These are phyloP conservation scores for Metopolophium dirhodum DNA, from an alignment of 1,140 invertebrate genomes.

Conservation along the genomic window DNA sequence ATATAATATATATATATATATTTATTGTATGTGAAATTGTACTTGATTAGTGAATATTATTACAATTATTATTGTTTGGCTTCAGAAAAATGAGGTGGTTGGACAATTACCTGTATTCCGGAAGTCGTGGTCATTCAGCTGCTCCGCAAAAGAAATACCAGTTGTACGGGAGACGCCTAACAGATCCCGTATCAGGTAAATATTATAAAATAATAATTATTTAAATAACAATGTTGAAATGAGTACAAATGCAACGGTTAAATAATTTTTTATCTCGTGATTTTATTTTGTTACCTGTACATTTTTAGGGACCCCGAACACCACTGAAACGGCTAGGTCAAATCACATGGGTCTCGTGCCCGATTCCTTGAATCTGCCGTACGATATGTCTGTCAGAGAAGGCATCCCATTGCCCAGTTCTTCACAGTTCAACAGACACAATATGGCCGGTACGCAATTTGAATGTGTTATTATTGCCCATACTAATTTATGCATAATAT, in stretches of 20 bases:
- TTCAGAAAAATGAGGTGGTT: constrained; percentile 66
- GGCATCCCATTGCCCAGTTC: background rate
- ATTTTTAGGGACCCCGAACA: background rate
- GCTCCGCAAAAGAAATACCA: constrained; percentile 92
- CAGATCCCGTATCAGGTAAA: constrained; percentile 61
- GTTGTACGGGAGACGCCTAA: constrained; percentile 85
- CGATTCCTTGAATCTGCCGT: constrained; percentile 63
- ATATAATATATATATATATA: too few species aligned
- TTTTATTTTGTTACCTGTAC: background rate
- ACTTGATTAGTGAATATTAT: background rate
- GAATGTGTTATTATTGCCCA: too few species aligned
- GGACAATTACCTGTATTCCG: constrained; percentile 74
- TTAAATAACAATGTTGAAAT: background rate
- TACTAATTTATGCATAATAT: too few species aligned
- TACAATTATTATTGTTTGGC: background rate
- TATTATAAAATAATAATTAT: background rate
- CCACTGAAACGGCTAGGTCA: background rate
- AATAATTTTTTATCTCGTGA: background rate
- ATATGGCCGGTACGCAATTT: constrained; percentile 18
- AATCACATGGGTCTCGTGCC: constrained; percentile 8
- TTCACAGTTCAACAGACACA: constrained; percentile 62
- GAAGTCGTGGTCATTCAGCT: constrained; percentile 66
- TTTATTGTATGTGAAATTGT: background rate
- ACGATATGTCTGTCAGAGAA: constrained; percentile 43
- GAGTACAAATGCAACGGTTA: background rate